Percentiles rank a stretch among this genome's conserved stretches.
Evolutionary conservation across 2,113 vertebrate species (phyloP).

Genomic region (Okapia johnstoni): DNA sequence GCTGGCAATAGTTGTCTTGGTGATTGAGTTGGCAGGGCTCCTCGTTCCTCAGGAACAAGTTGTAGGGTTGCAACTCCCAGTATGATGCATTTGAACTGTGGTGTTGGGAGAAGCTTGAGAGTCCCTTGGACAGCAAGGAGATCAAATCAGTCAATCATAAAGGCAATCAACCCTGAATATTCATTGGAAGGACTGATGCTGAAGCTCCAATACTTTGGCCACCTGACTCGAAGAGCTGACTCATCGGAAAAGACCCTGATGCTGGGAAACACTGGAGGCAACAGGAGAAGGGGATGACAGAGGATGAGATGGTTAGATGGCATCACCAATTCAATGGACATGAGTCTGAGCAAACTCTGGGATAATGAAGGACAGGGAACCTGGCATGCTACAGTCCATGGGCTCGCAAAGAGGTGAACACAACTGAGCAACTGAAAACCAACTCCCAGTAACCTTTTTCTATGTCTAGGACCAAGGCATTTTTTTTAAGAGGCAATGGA

Average conservation of each 20-base stretch:
- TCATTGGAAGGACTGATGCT: not conserved
- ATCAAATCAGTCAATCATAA: not conserved
- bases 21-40: not conserved
- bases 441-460: not conserved
- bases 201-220: not conserved
- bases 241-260: not conserved
- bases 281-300: not conserved
- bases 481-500: not conserved
- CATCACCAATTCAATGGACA: not conserved
- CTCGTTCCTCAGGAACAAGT: not conserved
- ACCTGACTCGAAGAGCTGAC: not conserved
- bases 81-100: not conserved
- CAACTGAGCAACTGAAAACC: not conserved
- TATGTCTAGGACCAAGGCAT: not conserved
- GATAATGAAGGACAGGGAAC: not conserved
- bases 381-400: not conserved
- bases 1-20: not conserved
- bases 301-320: not conserved
- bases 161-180: not conserved
- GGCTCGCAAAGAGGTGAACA: not conserved
- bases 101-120: not conserved
- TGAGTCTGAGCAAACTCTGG: not conserved
- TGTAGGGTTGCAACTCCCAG: not conserved
- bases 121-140: not conserved
- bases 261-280: not conserved